Percentiles rank a stretch among this genome's conserved stretches.
phyloP scores from a whole-genome alignment of 2,888 invertebrate species.

The Drosophila phalerata region DNA sequence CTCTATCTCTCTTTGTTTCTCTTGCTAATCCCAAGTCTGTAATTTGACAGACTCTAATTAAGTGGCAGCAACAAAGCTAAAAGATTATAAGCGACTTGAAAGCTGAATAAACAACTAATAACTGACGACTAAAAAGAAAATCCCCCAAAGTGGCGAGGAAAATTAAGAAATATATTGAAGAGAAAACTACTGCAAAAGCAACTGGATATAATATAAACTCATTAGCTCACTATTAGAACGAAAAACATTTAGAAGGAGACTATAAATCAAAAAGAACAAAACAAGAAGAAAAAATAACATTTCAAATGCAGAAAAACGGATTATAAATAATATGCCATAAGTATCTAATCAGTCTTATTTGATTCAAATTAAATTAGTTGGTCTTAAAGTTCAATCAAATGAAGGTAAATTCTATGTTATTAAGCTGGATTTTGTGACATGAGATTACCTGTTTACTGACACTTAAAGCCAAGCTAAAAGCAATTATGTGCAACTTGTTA shows the following conservation, averaged over 20 bases:
- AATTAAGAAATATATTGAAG: neutral
- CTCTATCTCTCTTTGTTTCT: too few relatives aligned
- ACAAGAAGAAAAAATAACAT: neutral
- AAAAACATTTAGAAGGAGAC: too few relatives aligned
- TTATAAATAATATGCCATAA: neutral
- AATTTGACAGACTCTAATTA: slow-evolving; percentile 16
- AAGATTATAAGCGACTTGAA: neutral
- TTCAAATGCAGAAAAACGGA: neutral
- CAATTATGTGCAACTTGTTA: slow-evolving; percentile 20
- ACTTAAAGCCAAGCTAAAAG: slow-evolving; percentile 4
- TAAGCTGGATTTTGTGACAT: neutral
- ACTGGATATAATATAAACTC: too few relatives aligned
- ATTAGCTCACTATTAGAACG: too few relatives aligned
- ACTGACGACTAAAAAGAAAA: neutral
- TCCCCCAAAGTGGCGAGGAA: neutral
- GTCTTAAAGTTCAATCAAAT: neutral
- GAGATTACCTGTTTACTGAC: neutral
- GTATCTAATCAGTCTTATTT: neutral
- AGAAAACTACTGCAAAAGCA: neutral
- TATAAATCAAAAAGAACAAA: neutral
- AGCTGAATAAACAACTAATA: neutral
- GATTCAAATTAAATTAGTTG: neutral
- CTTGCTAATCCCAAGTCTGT: slow-evolving; percentile 12
- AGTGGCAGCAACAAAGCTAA: neutral
- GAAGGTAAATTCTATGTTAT: neutral